Base-by-base conservation (phyloP, 2,888 invertebrate genomes). In the Ceratothoa steindachneri region DNA sequence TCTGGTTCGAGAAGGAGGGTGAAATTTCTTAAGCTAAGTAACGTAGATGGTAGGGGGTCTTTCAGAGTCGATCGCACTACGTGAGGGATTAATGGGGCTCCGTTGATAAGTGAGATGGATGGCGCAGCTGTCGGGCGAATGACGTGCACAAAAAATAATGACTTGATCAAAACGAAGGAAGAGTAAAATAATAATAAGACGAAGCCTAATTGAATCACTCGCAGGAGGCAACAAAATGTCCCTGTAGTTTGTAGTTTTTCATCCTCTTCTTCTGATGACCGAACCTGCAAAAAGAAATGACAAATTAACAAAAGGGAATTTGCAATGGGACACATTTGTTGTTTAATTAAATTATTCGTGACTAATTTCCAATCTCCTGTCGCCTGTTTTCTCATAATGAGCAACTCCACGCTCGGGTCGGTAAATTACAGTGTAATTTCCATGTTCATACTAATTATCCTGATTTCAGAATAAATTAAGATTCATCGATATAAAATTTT, bases 21-120 rank as follows among this genome's bases (percentile, higher is more conserved):
- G 52, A 73, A 73, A 30, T 73, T 70, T 15, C 29, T 52, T 19
- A 76, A 60, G 67, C 67, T 70, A 12, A 72, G 70, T 7, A 72
- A 70, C 12, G 28, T n/a, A 29, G 66, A 19, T 0, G 67, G 28
- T 7, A 31, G 9, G 2, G 73, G 51, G 7, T 28, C 53, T 5
- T 41, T 5, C 19, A 55, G 19, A 7, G 7, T 19, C 24, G 55
- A 55, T 19, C 55, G 7, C 19, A 7, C 19, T 19, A 55, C 19
- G 5, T 19, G 24, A 12, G 7, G 9, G 55, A 55, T 55, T 7
- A 15, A 5, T 7, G 55, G 55, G 19, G 19, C 55, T 22, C 55
- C 55, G 5, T 55, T 22, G 19, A 55, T 55, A 7, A 55, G 24
- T 5, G 24, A 55, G 19, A 7, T 12, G 19, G 55, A 15, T 22